Conservation (phyloP, 2,888 invertebrate genomes). For the Acronicta leporina region DNA sequence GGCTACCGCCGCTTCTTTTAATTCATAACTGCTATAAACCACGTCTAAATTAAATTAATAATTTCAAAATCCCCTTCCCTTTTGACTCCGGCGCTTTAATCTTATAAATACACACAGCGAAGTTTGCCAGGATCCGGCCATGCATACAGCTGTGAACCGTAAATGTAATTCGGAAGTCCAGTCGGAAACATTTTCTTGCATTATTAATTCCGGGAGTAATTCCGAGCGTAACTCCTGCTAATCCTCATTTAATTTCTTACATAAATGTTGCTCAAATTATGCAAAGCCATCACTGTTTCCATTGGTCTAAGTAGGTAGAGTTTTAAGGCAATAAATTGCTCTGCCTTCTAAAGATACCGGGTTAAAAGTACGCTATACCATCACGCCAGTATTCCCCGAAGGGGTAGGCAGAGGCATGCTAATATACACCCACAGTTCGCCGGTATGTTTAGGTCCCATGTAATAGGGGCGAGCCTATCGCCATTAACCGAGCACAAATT, state of each 20-base stretch:
- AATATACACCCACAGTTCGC: no score
- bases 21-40: not conserved
- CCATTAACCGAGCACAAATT: no score
- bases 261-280: conserved; percentile 35
- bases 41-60: conserved; percentile 16
- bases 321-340: conserved; percentile 35
- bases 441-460: no score
- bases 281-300: conserved; percentile 17
- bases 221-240: conserved; percentile 31
- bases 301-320: conserved; percentile 18
- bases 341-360: conserved; percentile 3
- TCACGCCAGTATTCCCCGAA: no score
- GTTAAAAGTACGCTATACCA: conserved; percentile 1
- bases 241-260: conserved; percentile 49
- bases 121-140: conserved; percentile 14
- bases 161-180: conserved; percentile 34
- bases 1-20: no score
- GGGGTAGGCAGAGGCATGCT: no score
- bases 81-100: conserved; percentile 3
- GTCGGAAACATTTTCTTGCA: conserved; percentile 42
- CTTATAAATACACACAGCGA: conserved; percentile 18
- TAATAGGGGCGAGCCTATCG: no score
- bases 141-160: conserved; percentile 36
- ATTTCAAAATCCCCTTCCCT: conserved; percentile 6
- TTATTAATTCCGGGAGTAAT: conserved; percentile 48